A percentile compares a stretch with the other conserved stretches of the same genome.
Conservation (phyloP, 2,888 invertebrate species). For the Punctoribates punctum region DNA sequence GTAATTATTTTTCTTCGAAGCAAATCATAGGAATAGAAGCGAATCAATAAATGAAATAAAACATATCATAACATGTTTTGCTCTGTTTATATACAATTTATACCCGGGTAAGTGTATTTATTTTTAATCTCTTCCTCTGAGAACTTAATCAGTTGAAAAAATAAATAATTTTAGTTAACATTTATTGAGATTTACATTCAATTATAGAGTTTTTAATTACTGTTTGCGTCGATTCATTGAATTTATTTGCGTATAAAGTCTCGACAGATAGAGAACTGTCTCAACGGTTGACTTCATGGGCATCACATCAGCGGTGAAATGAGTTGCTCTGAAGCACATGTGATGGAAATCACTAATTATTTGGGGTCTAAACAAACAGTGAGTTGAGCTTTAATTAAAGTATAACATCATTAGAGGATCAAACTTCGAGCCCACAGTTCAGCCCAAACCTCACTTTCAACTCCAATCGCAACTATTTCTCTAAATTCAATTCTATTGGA, state of each 20-base stretch:
- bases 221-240: neutral
- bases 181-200: neutral
- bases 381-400: constrained; percentile 8
- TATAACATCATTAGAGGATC: constrained; percentile 13
- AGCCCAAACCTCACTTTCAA: neutral
- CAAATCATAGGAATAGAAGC: neutral
- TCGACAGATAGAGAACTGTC: neutral
- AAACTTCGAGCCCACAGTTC: neutral
- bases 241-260: neutral
- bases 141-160: neutral
- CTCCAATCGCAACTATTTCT: neutral
- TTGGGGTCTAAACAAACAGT: constrained; percentile 16
- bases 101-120: no score
- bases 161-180: neutral
- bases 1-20: neutral
- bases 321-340: constrained; percentile 1
- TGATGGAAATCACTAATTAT: constrained; percentile 23
- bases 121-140: no score
- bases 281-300: neutral
- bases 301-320: neutral
- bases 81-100: neutral
- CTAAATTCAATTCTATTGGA: neutral
- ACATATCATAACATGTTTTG: neutral
- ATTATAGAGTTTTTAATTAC: neutral
- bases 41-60: constrained; percentile 6